These are phyloP conservation scores for Dasyornis broadbenti DNA, from an alignment of 2,113 vertebrate genomes.

Conservation along the genomic window DNA sequence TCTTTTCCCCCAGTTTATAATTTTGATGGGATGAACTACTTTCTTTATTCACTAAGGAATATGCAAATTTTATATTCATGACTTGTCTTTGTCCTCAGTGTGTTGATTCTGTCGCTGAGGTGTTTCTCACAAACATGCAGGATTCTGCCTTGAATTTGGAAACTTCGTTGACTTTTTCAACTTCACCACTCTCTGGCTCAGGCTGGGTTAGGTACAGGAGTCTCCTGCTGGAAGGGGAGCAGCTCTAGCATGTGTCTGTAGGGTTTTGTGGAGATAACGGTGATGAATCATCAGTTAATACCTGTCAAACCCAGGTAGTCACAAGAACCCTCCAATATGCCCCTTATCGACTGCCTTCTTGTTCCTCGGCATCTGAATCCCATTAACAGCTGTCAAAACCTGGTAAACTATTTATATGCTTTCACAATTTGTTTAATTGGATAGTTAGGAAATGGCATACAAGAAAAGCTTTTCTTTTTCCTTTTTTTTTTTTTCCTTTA, in stretches of 20 bases:
- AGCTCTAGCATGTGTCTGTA: not conserved
- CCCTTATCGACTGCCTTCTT: constrained; percentile 29
- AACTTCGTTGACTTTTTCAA: not conserved
- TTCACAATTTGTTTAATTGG: constrained; percentile 78
- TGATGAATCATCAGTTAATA: constrained; percentile 10
- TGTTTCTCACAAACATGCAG: not conserved
- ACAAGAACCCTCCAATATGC: not conserved
- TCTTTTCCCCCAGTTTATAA: not conserved
- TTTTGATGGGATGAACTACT: not conserved
- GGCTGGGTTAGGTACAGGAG: not conserved
- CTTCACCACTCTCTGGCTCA: not conserved
- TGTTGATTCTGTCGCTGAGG: not conserved
- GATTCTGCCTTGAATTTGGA: not conserved
- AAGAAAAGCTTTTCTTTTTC: constrained; percentile 57
- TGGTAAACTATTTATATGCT: constrained; percentile 75
- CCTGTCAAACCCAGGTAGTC: constrained; percentile 27
- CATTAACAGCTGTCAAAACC: constrained; percentile 78
- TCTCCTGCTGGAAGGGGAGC: not conserved
- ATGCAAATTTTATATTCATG: not conserved
- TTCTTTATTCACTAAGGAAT: not conserved
- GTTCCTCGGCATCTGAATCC: constrained; percentile 66
- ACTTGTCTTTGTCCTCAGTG: not conserved
- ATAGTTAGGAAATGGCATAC: constrained; percentile 72
- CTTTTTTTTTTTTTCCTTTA: constrained; percentile 46
- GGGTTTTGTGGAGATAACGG: not conserved